Conservation (phyloP, 2,888 invertebrate genomes). For the Spilosoma lubricipeda region DNA sequence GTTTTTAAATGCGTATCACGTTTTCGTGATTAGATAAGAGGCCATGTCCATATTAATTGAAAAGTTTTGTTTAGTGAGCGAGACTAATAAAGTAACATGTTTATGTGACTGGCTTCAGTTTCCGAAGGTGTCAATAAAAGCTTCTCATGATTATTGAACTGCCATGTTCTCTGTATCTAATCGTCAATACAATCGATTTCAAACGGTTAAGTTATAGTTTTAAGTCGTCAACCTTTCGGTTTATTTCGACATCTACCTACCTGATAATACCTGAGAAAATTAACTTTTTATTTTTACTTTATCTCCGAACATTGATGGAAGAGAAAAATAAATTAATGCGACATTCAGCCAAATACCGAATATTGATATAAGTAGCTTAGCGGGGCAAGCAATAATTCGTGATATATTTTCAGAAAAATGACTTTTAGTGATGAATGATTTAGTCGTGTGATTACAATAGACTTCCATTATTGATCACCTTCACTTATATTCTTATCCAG, state of each 20-base stretch:
- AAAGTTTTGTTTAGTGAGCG: conserved; percentile 38
- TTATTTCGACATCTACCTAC: neutral
- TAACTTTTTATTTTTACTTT: neutral
- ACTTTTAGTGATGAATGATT: neutral
- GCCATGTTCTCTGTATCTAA: neutral
- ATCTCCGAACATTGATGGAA: neutral
- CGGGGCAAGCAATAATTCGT: neutral
- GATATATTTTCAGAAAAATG: neutral
- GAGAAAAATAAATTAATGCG: neutral
- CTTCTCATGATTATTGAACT: neutral
- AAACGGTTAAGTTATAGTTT: neutral
- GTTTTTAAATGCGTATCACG: conserved; percentile 60
- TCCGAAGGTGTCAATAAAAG: neutral
- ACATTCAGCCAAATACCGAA: neutral
- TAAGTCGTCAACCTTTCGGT: neutral
- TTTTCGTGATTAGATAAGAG: conserved; percentile 60
- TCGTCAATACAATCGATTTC: neutral
- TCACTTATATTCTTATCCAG: neutral
- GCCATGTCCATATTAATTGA: conserved; percentile 54
- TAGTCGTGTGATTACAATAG: neutral
- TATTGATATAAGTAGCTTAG: neutral
- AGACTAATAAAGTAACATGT: conserved; percentile 14
- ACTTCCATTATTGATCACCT: neutral
- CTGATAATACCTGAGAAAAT: neutral
- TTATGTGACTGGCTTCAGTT: neutral